These are phyloP conservation scores for Eueides isabella DNA, from an alignment of 1,140 invertebrate species.

Conservation along the genomic window DNA sequence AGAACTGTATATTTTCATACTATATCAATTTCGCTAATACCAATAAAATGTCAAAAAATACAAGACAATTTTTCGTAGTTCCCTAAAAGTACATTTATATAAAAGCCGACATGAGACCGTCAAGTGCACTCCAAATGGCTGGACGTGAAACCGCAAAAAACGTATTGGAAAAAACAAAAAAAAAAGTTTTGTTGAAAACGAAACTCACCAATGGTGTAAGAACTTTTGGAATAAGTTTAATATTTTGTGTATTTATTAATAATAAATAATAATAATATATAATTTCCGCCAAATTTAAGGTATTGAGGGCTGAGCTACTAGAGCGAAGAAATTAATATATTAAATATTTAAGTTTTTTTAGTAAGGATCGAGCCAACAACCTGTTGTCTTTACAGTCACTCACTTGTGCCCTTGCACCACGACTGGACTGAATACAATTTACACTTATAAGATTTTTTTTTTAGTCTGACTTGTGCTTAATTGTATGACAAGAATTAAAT, in stretches of 20 bases:
- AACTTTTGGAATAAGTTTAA: neutral
- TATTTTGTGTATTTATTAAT: neutral
- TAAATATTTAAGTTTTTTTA: too few relatives aligned
- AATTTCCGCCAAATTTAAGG: too few relatives aligned
- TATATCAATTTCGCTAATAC: neutral
- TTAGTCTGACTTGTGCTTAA: too few relatives aligned
- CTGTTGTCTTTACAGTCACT: too few relatives aligned
- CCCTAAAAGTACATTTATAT: neutral
- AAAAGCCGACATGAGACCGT: slow-evolving; percentile 3
- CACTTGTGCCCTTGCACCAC: too few relatives aligned
- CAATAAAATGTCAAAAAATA: neutral
- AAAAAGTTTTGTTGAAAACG: neutral
- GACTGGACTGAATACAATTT: too few relatives aligned
- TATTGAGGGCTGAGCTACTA: too few relatives aligned
- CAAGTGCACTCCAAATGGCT: neutral
- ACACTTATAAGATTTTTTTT: too few relatives aligned
- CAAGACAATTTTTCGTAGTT: neutral
- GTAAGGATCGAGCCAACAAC: too few relatives aligned
- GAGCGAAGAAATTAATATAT: too few relatives aligned
- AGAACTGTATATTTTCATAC: neutral
- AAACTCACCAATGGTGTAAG: neutral
- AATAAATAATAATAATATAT: too few relatives aligned
- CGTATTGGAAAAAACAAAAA: neutral
- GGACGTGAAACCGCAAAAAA: neutral
- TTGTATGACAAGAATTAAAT: too few relatives aligned